A percentile compares a stretch with the other conserved stretches of the same genome.
phyloP scores from a whole-genome alignment of 1,140 invertebrate species.

The Diploscapter pachys region DNA sequence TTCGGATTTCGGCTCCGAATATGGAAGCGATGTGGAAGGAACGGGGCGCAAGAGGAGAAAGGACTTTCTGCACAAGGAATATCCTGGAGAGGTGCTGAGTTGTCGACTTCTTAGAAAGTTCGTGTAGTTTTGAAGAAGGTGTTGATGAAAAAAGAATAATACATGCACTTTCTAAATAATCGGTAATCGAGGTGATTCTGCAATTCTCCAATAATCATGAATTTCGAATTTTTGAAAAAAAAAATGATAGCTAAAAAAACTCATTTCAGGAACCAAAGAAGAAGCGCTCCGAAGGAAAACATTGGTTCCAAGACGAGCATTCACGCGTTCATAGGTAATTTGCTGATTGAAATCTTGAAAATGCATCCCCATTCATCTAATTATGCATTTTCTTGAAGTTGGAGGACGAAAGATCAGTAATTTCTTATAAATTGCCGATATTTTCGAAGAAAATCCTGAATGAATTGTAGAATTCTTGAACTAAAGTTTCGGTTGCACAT shows the following conservation, averaged over 20 bases:
- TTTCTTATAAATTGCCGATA: too few relatives aligned
- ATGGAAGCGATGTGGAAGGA: slow-evolving; percentile 9
- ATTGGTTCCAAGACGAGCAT: slow-evolving; percentile 13
- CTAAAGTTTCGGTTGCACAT: too few relatives aligned
- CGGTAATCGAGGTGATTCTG: neutral
- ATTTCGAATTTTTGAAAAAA: too few relatives aligned
- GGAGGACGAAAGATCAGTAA: too few relatives aligned
- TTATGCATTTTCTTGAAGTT: too few relatives aligned
- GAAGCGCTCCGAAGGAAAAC: slow-evolving; percentile 7
- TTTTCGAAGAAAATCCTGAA: too few relatives aligned
- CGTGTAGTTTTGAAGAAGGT: neutral
- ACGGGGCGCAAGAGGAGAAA: neutral
- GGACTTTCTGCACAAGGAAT: slow-evolving; percentile 8
- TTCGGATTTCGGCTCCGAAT: slow-evolving; percentile 7
- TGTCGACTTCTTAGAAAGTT: neutral
- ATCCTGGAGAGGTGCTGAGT: slow-evolving; percentile 1
- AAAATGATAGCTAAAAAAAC: too few relatives aligned
- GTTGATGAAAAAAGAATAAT: too few relatives aligned
- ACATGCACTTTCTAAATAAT: too few relatives aligned
- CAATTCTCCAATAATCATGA: neutral
- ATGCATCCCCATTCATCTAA: too few relatives aligned
- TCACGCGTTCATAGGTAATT: slow-evolving; percentile 4
- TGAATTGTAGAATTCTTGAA: too few relatives aligned
- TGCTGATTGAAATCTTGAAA: too few relatives aligned
- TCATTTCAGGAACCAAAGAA: neutral